These are phyloP conservation scores for Alethe diademata DNA, from an alignment of 2,113 vertebrate genomes.

Conservation along the genomic window DNA sequence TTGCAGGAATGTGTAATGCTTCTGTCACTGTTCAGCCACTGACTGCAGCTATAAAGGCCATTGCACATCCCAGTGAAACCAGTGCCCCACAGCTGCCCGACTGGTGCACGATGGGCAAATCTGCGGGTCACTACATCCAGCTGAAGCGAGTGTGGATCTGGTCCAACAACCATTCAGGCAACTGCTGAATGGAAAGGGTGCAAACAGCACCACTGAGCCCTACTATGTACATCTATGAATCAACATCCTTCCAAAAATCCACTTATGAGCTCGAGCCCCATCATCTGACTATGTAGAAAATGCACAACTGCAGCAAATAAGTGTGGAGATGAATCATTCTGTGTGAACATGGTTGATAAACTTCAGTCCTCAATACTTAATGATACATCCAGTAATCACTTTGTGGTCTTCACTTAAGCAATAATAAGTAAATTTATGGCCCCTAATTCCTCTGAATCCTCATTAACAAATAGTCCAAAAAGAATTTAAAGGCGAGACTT, in stretches of 20 bases:
- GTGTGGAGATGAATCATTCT: not conserved
- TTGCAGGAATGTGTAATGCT: accelerated
- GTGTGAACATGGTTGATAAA: not conserved
- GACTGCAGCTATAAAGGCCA: not conserved
- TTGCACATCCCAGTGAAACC: not conserved
- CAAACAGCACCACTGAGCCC: not conserved
- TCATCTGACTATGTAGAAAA: not conserved
- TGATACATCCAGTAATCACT: constrained; percentile 25
- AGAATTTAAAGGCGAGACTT: constrained; percentile 50
- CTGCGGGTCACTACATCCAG: not conserved
- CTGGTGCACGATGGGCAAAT: not conserved
- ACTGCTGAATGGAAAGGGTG: not conserved
- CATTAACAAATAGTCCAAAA: constrained; percentile 62
- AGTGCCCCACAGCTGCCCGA: not conserved
- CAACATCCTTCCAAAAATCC: not conserved
- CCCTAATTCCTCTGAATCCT: constrained; percentile 54
- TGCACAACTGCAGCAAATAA: not conserved
- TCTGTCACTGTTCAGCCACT: not conserved
- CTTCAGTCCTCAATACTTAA: constrained; percentile 1
- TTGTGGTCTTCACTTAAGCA: not conserved
- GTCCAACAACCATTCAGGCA: not conserved
- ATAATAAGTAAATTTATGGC: constrained; percentile 48
- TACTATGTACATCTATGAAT: accelerated
- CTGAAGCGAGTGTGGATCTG: accelerated
- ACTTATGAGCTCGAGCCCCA: accelerated